Percentiles rank a stretch among this genome's conserved stretches.
These are phyloP conservation scores for Habropoda laboriosa DNA, from an alignment of 1,140 invertebrate genomes.

Conservation along the genomic window DNA sequence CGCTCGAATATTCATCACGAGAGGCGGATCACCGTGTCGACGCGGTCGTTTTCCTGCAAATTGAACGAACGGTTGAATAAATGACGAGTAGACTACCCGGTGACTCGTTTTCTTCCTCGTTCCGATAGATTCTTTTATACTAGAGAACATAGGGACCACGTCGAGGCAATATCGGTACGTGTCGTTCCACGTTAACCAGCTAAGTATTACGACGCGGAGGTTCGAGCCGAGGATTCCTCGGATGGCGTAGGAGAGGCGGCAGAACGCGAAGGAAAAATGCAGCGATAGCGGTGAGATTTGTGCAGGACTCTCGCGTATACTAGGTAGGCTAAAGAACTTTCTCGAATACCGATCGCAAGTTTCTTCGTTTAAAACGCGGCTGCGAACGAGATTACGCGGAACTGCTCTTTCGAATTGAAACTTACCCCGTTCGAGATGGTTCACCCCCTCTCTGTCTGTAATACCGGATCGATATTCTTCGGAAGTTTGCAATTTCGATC, in stretches of 20 bases:
- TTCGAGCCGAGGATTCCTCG: too few relatives aligned
- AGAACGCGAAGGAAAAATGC: conserved; percentile 36
- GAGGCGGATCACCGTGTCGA: too few relatives aligned
- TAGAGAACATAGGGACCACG: conserved; percentile 57
- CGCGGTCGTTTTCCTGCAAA: too few relatives aligned
- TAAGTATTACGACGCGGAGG: conserved; percentile 26
- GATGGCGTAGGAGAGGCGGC: background rate
- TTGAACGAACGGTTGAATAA: too few relatives aligned
- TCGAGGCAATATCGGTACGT: conserved; percentile 51
- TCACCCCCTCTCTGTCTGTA: background rate
- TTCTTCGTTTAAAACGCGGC: conserved; percentile 33
- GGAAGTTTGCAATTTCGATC: background rate
- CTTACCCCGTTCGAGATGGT: too few relatives aligned
- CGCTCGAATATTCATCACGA: too few relatives aligned
- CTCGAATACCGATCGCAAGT: conserved; percentile 54
- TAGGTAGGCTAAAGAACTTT: conserved; percentile 59
- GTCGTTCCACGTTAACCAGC: conserved; percentile 42
- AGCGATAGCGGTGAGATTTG: conserved; percentile 64
- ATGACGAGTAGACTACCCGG: background rate
- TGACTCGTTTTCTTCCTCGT: background rate
- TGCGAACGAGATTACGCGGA: conserved; percentile 32
- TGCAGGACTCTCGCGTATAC: conserved; percentile 41
- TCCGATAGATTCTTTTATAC: conserved; percentile 58
- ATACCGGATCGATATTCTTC: background rate
- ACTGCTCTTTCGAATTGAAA: conserved; percentile 39